A percentile compares a stretch with the other conserved stretches of the same genome.
Conservation (phyloP, 2,113 vertebrate genomes). For the Ardeotis arabs region DNA sequence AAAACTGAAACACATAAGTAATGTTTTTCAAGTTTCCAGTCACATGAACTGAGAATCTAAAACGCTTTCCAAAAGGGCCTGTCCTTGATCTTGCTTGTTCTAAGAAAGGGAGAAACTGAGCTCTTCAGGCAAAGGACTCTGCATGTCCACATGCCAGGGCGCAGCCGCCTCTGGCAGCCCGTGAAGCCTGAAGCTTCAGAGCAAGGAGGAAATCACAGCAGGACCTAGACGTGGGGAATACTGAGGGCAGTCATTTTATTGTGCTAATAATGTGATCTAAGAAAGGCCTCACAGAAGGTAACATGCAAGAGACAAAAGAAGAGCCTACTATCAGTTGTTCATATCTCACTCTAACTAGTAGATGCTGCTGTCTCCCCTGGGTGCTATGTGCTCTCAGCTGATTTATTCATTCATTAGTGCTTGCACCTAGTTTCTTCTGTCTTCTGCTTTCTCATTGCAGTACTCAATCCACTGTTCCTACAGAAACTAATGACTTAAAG, state of each 20-base stretch:
- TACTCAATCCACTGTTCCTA: neutral
- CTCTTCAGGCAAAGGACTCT: neutral
- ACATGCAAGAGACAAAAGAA: neutral
- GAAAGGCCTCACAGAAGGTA: neutral
- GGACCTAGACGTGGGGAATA: neutral
- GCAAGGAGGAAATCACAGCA: neutral
- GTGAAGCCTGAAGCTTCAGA: neutral
- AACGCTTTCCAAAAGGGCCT: neutral
- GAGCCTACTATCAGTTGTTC: neutral
- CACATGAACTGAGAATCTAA: neutral
- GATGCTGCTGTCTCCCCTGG: neutral
- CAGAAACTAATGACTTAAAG: neutral
- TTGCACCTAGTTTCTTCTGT: neutral
- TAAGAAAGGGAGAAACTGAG: neutral
- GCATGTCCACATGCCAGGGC: fast-evolving
- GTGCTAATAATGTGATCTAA: neutral
- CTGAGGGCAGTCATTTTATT: neutral
- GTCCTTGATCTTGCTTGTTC: neutral
- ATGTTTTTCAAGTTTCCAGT: neutral
- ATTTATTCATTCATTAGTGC: neutral
- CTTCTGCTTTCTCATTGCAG: neutral
- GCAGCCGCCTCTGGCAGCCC: fast-evolving
- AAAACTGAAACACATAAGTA: neutral
- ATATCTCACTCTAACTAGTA: neutral
- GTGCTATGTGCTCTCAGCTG: neutral